Evolutionary conservation across 2,113 vertebrate species (phyloP), one percentile per base, ranked within the genome.

Genomic region (Propithecus coquereli): DNA sequence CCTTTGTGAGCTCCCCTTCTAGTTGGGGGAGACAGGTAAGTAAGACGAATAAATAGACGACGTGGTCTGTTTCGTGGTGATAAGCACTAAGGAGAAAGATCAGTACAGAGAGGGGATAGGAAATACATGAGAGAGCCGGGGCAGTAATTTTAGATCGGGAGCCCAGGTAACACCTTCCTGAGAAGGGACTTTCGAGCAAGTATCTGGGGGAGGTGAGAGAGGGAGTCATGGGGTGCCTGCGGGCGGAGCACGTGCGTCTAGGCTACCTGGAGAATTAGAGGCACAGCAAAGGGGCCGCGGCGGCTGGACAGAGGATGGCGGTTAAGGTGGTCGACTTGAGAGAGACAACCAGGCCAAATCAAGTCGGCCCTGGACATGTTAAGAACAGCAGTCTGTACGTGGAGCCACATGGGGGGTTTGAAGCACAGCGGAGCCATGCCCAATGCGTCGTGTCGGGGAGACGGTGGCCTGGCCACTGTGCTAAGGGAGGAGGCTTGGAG

Each of bases 221-320:
- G 6, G 70, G 47, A 5, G 16, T 27, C 22, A 2, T 4, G 25
- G 57, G 14, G 22, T 32, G 1, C 27, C 45, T 17, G 50, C 34
- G 50, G 17, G 40, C 34, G 6, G 65, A 95, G 23, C 0, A 0
- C 10, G 3, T 45, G 22, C n/a, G 61, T 45, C 12, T 45, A 7
- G 11, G 13, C 23, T 30, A 8, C 52, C 85, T 9, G 14, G 10
- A 7, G 50, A 97, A 77, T 94, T 87, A 23, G 98, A 98, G 97
- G 98, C 98, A 8, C 97, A 98, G 32, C 97, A 34, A 37, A 34
- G 52, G 43, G 52, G 52, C 77, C 77, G 77, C 83, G 83, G 34
- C 1, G 2, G 91, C 95, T 6, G 92, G 93, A 77, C 63, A 97
- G 93, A 40, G 96, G 97, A 2, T 61, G 70, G 71, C 1, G 1